These are phyloP conservation scores for Petrocephalus schoutedeni DNA, from an alignment of 2,797 vertebrate genomes.

Conservation along the genomic window DNA sequence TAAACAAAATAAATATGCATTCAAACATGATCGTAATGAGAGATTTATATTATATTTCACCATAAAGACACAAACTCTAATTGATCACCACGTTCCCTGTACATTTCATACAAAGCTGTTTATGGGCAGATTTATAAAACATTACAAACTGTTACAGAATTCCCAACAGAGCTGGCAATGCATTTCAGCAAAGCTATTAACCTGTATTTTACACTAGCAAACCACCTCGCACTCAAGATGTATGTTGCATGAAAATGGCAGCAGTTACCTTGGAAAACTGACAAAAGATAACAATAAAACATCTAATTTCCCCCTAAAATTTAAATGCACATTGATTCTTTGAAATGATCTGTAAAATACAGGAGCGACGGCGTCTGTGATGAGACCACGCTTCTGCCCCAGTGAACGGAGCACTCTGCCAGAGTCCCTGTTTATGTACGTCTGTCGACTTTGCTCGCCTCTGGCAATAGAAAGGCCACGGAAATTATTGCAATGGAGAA, in stretches of 20 bases:
- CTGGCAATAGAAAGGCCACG: background rate
- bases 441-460: slow-evolving; percentile 3
- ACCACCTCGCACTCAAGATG: background rate
- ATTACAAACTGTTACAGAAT: background rate
- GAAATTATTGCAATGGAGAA: slow-evolving; percentile 1
- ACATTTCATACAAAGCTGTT: slow-evolving; percentile 10
- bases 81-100: background rate
- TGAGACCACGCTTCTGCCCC: background rate
- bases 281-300: background rate
- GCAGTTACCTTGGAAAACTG: background rate
- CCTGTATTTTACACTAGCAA: background rate
- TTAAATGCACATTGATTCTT: background rate
- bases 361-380: background rate
- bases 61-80: background rate
- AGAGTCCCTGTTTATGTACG: background rate
- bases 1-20: background rate
- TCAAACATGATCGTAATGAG: background rate
- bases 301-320: background rate
- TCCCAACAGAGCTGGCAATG: background rate
- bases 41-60: background rate
- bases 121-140: background rate
- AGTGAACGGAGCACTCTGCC: background rate
- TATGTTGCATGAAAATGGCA: background rate
- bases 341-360: background rate
- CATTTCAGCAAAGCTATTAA: background rate